These are phyloP conservation scores for Coreoperca whiteheadi DNA, from an alignment of 2,113 vertebrate genomes.

Conservation along the genomic window DNA sequence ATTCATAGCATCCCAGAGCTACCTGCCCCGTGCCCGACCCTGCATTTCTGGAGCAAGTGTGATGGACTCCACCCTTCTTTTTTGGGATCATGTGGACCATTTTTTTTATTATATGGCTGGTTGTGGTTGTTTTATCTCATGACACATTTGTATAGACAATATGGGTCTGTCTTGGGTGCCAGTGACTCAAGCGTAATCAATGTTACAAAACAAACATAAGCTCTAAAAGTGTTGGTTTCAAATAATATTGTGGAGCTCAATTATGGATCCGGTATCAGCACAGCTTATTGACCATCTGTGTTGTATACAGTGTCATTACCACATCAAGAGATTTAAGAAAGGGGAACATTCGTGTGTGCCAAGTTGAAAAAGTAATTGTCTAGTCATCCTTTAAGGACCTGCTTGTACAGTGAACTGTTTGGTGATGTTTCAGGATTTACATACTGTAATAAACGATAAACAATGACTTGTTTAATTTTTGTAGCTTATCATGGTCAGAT, in stretches of 20 bases:
- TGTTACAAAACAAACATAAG: conserved; percentile 31
- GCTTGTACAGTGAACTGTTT: conserved; percentile 73
- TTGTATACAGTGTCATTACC: conserved; percentile 53
- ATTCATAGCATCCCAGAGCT: conserved; percentile 47
- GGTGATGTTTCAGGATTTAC: conserved; percentile 69
- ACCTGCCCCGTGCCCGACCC: conserved; percentile 49
- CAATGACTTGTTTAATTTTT: neutral
- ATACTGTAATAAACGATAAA: conserved; percentile 74
- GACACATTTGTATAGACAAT: conserved; percentile 58
- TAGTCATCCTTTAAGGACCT: conserved; percentile 59
- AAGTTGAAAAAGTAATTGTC: conserved; percentile 68
- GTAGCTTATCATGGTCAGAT: neutral
- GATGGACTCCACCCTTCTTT: conserved; percentile 64
- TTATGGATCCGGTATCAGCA: conserved; percentile 44
- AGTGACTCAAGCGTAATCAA: conserved; percentile 43
- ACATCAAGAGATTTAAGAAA: conserved; percentile 51
- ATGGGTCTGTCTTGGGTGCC: conserved; percentile 22
- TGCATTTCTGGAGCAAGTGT: conserved; percentile 51
- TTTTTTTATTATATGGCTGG: conserved; percentile 70
- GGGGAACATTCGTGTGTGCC: conserved; percentile 72
- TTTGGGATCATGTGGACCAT: conserved; percentile 68
- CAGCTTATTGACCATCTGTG: conserved; percentile 41
- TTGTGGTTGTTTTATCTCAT: conserved; percentile 72
- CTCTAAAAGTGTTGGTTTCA: conserved; percentile 33
- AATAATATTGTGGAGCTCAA: conserved; percentile 27